Conservation (phyloP, 2,888 invertebrate species). For the Temnothorax ravouxi region DNA sequence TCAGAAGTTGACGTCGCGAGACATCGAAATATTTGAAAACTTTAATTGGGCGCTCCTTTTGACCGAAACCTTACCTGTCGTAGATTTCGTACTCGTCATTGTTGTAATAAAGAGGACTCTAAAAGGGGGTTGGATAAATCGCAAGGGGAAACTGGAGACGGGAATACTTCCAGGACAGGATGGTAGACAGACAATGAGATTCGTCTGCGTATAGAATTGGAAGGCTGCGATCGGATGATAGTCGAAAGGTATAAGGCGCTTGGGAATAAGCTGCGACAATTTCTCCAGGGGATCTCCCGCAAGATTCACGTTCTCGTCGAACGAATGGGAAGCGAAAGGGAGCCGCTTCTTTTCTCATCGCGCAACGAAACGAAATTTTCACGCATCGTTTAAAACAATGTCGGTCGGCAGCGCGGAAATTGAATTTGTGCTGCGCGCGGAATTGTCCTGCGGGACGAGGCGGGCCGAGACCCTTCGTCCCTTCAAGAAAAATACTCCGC, state of each 20-base stretch:
- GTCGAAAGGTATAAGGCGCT: slow-evolving; percentile 74
- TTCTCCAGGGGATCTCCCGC: slow-evolving; percentile 72
- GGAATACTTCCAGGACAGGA: slow-evolving; percentile 10
- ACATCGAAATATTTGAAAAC: slow-evolving; percentile 41
- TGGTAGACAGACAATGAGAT: slow-evolving; percentile 76
- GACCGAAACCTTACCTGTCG: slow-evolving; percentile 34
- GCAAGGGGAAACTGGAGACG: slow-evolving; percentile 20
- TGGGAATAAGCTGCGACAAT: slow-evolving; percentile 75
- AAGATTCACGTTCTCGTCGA: slow-evolving; percentile 64
- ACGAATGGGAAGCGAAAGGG: slow-evolving; percentile 52
- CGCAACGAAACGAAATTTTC: slow-evolving; percentile 64
- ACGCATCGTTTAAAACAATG: slow-evolving; percentile 56
- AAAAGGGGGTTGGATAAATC: slow-evolving; percentile 23
- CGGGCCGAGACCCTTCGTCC: not conserved
- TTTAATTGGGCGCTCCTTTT: slow-evolving; percentile 1
- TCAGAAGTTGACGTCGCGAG: slow-evolving; percentile 22
- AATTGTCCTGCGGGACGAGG: slow-evolving; percentile 16
- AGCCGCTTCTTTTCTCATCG: slow-evolving; percentile 61
- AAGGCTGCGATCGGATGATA: slow-evolving; percentile 74
- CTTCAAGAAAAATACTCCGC: not conserved
- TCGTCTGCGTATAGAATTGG: slow-evolving; percentile 75
- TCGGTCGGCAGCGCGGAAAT: slow-evolving; percentile 69
- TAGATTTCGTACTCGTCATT: slow-evolving; percentile 14
- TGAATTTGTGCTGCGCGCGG: slow-evolving; percentile 66
- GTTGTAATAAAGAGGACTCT: not conserved